Conservation (phyloP, 1,140 invertebrate genomes). For the Drosophila kohkoa region DNA sequence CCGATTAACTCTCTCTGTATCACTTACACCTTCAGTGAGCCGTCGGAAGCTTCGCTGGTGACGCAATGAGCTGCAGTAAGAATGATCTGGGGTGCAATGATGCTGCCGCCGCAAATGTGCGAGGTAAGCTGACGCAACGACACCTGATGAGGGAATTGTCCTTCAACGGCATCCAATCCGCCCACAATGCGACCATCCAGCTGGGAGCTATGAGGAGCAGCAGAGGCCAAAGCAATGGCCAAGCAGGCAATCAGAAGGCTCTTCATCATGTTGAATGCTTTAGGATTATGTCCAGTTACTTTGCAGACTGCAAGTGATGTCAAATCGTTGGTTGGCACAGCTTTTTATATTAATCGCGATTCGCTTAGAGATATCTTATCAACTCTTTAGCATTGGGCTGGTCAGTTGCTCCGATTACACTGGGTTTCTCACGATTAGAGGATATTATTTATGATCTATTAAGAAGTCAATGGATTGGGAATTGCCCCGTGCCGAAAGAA, state of each 20-base stretch:
- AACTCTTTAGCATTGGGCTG: background rate
- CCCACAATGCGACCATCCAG: slow-evolving; percentile 48
- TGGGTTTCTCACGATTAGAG: slow-evolving; percentile 7
- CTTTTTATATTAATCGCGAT: background rate
- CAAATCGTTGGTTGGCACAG: background rate
- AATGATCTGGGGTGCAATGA: background rate
- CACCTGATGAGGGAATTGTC: slow-evolving; percentile 63
- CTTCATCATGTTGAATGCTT: background rate
- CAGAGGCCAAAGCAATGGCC: background rate
- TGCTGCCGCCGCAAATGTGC: slow-evolving; percentile 1
- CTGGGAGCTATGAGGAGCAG: background rate
- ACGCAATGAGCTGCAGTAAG: slow-evolving; percentile 15
- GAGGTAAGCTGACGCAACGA: slow-evolving; percentile 23
- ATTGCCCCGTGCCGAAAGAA: background rate
- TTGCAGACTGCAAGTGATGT: slow-evolving; percentile 3
- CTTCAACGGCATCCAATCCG: slow-evolving; percentile 44
- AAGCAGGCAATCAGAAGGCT: slow-evolving; percentile 2
- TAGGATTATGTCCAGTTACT: background rate
- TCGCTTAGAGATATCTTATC: background rate
- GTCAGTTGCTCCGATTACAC: background rate
- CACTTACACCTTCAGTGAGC: background rate
- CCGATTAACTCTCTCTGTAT: too few species aligned
- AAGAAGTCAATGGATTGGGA: slow-evolving; percentile 9
- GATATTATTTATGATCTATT: background rate
- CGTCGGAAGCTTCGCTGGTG: background rate